Evolutionary conservation across 2,113 vertebrate species (phyloP), one percentile per base, ranked within the genome.

Genomic region (Illadopsis cleaveri): DNA sequence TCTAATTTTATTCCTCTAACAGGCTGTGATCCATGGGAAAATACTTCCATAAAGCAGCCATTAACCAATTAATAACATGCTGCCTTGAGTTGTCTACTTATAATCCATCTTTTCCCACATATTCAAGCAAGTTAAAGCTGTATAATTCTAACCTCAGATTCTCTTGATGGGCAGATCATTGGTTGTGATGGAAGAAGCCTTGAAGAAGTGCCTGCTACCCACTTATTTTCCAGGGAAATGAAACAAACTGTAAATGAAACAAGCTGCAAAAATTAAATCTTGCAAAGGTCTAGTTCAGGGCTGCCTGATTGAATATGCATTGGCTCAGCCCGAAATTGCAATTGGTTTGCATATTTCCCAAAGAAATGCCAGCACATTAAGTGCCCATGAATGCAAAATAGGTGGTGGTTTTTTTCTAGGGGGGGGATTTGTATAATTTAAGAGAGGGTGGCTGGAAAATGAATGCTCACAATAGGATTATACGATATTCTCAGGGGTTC

Each of bases 51-150:
- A 94, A 96, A 96, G 90, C 60, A 84, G 12, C 65, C 65, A 94
- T 96, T 96, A 97, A 89, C 69, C 86, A 95, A 96, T 95, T 96
- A 96, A 94, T 96, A 97, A 89, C 14, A 15, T 89, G 92, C 76
- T 93, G 82, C 40, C 37, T 96, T 28, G 48, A 90, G 44, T 6
- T 93, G 51, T 22, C 68, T 91, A 27, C 62, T 85, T 85, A 33
- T 54, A 95, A 86, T 53, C 79, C 90, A 75, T 31, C 60, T 93
- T 86, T 89, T 90, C 94, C 88, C 86, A 90, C 76, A 86, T 86
- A 82, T 54, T 92, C 92, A 91, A 92, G 92, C 45, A 51, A 91
- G 51, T 60, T 72, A 56, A 84, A 86, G 44, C 69, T 68, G 60
- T 47, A 24, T 89, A 90, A 90, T 94, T 71, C 60, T 38, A 93